These are phyloP conservation scores for Eubucco bourcierii DNA, from an alignment of 2,113 vertebrate species.

Conservation along the genomic window DNA sequence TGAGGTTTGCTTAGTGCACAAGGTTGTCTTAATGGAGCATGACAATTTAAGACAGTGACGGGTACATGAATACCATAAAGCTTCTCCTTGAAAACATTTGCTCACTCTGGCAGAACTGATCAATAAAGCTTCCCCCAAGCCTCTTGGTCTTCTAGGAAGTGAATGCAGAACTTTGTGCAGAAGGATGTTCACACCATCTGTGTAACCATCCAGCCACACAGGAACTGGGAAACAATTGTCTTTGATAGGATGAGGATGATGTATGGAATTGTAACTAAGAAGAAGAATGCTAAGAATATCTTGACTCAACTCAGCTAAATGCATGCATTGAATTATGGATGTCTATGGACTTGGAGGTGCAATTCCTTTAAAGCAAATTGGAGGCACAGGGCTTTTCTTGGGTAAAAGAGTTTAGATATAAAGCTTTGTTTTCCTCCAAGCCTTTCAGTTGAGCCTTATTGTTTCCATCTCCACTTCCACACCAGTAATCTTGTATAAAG, in stretches of 20 bases:
- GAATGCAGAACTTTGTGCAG: background rate
- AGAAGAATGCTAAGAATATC: background rate
- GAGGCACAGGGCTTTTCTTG: background rate
- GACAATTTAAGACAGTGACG: background rate
- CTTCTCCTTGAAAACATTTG: background rate
- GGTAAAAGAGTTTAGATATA: background rate
- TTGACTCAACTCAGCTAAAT: background rate
- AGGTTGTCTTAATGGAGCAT: background rate
- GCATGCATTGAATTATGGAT: accelerated
- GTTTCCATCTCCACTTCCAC: background rate
- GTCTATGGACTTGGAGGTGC: background rate
- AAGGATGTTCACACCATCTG: background rate
- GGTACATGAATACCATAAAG: constrained; percentile 21
- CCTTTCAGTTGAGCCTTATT: background rate
- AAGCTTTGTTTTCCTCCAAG: background rate
- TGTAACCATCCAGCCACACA: background rate
- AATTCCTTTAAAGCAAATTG: background rate
- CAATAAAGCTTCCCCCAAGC: background rate
- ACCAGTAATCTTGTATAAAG: background rate
- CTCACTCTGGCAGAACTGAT: background rate
- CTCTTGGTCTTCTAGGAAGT: background rate
- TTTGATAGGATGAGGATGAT: background rate
- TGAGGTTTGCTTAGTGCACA: background rate
- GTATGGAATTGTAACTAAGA: background rate
- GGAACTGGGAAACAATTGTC: background rate